Evolutionary conservation across 2,888 invertebrate genomes (phyloP), one percentile per base, ranked within the genome.

Genomic region (Lamellibrachia satsuma): DNA sequence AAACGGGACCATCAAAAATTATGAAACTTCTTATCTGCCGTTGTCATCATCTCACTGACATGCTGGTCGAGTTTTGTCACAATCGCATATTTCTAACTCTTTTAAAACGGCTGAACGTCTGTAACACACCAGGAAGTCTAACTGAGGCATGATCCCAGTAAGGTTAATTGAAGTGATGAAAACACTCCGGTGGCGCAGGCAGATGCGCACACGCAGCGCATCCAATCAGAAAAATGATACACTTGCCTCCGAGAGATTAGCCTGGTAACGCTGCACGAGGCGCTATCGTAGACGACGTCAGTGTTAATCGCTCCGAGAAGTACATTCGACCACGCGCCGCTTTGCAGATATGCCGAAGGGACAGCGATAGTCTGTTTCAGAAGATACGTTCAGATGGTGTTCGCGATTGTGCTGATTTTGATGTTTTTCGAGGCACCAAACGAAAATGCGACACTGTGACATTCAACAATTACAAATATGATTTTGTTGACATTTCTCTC

Each of bases 281-380:
- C 15, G 75, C 75, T 15, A 75, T 75, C 75, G 22, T 22, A 22
- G 75, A 75, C 2, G 15, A 22, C 75, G 75, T 15, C 1, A 75
- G 75, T 75, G 75, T 75, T 75, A 75, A 75, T 75, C 75, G 15
- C 22, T 75, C 75, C 75, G 75, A 75, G 75, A 75, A 75, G 75
- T 75, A 75, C 22, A 22, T 75, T 75, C 75, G 15, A 75, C 4
- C 3, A 11, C 75, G 15, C 75, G 75, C 75, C 11, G 75, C 75
- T 75, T 75, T 75, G 75, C 75, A 75, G 75, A 75, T 75, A 75
- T 75, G 75, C 75, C 22, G 75, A 11, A 22, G 22, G 15, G 75
- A 75, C 75, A 15, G 75, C 75, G 75, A 15, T 15, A 75, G 75
- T 75, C 75, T 15, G 15, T 75, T 75, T 75, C 75, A 22, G 75